Evolutionary conservation across 2,797 vertebrate species (phyloP), one percentile per base, ranked within the genome.

Genomic region (Macropodus opercularis): DNA sequence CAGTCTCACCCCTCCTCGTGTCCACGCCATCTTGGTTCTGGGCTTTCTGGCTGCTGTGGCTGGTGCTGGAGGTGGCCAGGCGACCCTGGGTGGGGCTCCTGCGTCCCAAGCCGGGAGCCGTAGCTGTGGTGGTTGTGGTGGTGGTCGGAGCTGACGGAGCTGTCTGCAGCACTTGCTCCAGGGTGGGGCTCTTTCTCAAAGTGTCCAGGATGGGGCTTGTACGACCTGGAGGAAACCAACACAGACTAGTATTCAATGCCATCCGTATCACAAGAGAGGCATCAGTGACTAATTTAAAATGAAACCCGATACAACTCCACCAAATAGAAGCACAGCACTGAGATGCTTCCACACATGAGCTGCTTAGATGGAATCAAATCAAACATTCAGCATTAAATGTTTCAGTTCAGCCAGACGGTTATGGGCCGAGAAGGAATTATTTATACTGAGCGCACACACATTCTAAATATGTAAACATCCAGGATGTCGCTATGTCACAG

Each of bases 141-240:
- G 88, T 22, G 62, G 88, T 8, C 38, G 94, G 69, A 49, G 92
- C 91, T 0, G 77, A 57, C 0, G 85, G 53, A 38, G 92, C 80
- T 1, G 92, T 92, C 67, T 95, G 95, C 10, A 92, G 92, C 3
- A 87, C 91, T 81, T 94, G 94, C 32, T 97, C 95, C 82, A 93
- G 85, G 60, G 91, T 87, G 15, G 96, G 95, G 76, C 94, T 98
- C 90, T 98, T 97, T 81, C 92, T 91, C 86, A 92, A 79, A 24
- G 94, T 80, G 44, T 98, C 95, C 72, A 94, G 79, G 49, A 90
- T 84, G 55, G 95, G 94, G 75, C 95, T 98, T 68, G 91, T 93
- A 68, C 87, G 93, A 60, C 93, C 96, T 98, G 85, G 47, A 58
- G 77, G 3, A n/a, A 44, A 44, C 4, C 26, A 14, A 17, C 11